phyloP scores from a whole-genome alignment of 2,113 vertebrate genomes.

The Bubo blakistoni region DNA sequence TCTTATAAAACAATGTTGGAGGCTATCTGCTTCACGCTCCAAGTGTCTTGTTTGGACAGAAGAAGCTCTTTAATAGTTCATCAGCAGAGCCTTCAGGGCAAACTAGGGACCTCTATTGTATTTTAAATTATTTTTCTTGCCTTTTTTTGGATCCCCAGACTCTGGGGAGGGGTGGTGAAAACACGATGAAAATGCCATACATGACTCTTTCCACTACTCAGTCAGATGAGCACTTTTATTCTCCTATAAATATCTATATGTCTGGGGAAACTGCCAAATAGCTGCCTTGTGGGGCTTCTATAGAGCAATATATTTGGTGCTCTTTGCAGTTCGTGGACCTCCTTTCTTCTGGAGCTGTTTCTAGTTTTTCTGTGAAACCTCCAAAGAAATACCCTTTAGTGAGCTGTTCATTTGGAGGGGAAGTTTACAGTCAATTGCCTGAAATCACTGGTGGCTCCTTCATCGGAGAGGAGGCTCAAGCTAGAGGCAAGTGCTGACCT shows the following conservation, averaged over 20 bases:
- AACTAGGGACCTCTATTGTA: constrained; percentile 30
- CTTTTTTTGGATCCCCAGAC: constrained; percentile 19
- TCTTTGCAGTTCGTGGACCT: neutral
- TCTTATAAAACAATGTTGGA: neutral
- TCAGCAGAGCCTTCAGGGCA: constrained; percentile 28
- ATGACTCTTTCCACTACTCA: constrained; percentile 50
- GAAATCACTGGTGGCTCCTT: neutral
- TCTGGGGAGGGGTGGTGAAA: neutral
- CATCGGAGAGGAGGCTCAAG: neutral
- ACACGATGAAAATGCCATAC: constrained; percentile 47
- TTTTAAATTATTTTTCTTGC: constrained; percentile 37
- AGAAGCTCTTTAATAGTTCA: constrained; percentile 36
- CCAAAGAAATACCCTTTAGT: neutral
- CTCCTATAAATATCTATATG: constrained; percentile 56
- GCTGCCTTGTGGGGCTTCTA: constrained; percentile 28
- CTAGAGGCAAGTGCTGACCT: neutral
- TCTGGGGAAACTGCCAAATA: constrained; percentile 50
- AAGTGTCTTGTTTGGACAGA: constrained; percentile 24
- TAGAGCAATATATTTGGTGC: neutral
- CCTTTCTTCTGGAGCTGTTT: neutral
- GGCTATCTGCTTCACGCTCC: neutral
- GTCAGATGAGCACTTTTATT: constrained; percentile 48
- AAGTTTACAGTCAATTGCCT: neutral
- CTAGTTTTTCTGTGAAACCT: neutral
- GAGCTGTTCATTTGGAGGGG: neutral